Evolutionary conservation across 2,797 vertebrate genomes (phyloP), one percentile per base, ranked within the genome.

Genomic region (Protonibea diacanthus): DNA sequence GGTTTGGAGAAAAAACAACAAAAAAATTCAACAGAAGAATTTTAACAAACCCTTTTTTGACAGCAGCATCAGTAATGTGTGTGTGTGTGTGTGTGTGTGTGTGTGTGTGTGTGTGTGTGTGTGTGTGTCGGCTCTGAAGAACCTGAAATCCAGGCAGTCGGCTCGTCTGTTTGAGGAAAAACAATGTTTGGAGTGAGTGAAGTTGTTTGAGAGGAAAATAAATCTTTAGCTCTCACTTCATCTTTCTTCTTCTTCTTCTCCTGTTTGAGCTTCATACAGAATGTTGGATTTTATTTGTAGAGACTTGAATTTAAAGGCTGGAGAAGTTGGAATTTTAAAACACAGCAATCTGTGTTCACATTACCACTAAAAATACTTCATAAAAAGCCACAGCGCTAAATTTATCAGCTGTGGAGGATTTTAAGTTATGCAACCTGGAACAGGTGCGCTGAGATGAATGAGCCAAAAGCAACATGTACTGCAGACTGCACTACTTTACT

Each of bases 181-280:
- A 78, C 71, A 27, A 0, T 70, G 76, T 80, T 80, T 57, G 60
- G 38, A 48, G 68, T 62, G 63, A 82, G 42, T 65, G 68, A 71
- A 84, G 74, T 40, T 62, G 74, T 76, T 80, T 77, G 69, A 73
- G 27, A 62, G 57, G 38, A 68, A 74, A 79, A 76, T 64, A 75
- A 55, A 76, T 70, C 52, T 71, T 67, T n/a, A 48, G 40, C 62
- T 63, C n/a, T 57, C 52, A 0, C 23, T 69, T 60, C 40, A 10
- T 68, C 29, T 6, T 44, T 17, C 38, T 25, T n/a, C 2, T 3
- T 49, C 40, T 12, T 12, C 47, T 6, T n/a, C 8, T 45, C 15
- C 21, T 42, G n/a, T n/a, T 21, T 8, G 17, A 53, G 59, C 23
- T 48, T 71, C 48, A 48, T 1, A 38, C 11, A 44, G 23, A 52